These are phyloP conservation scores for Spilosoma lubricipeda DNA, from an alignment of 2,888 invertebrate genomes.

Conservation along the genomic window DNA sequence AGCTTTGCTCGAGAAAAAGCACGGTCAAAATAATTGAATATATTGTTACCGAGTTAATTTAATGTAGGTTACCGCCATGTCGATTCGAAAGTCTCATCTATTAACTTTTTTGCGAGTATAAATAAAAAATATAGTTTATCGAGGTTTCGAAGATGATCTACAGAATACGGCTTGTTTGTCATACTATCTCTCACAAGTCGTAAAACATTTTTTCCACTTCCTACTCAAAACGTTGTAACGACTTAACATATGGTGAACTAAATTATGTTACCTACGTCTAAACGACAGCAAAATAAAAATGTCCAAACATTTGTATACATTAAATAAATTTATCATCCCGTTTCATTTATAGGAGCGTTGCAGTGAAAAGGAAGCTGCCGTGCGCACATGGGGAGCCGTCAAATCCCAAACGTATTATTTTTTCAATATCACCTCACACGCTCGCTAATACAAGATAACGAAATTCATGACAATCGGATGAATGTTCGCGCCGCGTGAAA, in stretches of 20 bases:
- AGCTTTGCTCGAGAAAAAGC: not conserved
- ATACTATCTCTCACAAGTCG: constrained; percentile 79
- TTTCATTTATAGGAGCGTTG: constrained; percentile 76
- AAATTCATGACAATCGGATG: constrained; percentile 83
- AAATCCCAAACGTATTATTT: constrained; percentile 86
- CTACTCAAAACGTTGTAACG: constrained; percentile 79
- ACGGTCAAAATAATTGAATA: constrained; percentile 31
- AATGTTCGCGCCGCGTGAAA: constrained; percentile 86
- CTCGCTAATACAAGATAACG: constrained; percentile 83
- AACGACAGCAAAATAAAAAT: constrained; percentile 86
- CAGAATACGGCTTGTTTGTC: constrained; percentile 73
- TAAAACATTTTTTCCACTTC: constrained; percentile 84
- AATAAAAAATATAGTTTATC: constrained; percentile 66
- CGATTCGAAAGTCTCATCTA: constrained; percentile 63
- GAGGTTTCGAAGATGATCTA: constrained; percentile 64
- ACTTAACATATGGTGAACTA: constrained; percentile 84
- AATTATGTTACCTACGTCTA: constrained; percentile 85
- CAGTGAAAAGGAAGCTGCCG: constrained; percentile 84
- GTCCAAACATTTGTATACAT: constrained; percentile 87
- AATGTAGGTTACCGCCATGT: constrained; percentile 44
- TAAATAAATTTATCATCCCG: constrained; percentile 86
- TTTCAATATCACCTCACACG: constrained; percentile 81
- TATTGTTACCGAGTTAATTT: constrained; percentile 58
- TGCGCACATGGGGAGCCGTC: constrained; percentile 83
- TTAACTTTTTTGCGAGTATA: constrained; percentile 56